A percentile compares a stretch with the other conserved stretches of the same genome.
These are phyloP conservation scores for Chromoteleia sp. DNA, from an alignment of 2,888 invertebrate genomes.

Conservation along the genomic window DNA sequence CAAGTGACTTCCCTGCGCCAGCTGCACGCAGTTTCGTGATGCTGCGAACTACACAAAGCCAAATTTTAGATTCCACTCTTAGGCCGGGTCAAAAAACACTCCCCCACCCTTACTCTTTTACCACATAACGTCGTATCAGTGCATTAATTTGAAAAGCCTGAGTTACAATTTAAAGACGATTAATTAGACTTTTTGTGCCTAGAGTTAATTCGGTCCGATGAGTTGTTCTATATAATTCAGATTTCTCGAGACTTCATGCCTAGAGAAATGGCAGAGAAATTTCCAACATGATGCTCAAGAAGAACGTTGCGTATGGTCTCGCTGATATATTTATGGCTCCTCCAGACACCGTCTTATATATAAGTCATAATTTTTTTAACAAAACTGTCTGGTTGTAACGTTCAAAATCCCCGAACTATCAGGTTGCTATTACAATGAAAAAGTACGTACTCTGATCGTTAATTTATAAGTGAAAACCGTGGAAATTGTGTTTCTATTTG, in stretches of 20 bases:
- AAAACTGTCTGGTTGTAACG: constrained; percentile 38
- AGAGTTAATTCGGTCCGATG: neutral
- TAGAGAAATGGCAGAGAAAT: constrained; percentile 5
- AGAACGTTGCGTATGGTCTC: constrained; percentile 48
- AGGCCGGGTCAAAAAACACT: neutral
- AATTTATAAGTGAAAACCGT: constrained; percentile 1
- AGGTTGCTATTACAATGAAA: constrained; percentile 10
- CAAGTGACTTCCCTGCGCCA: constrained; percentile 63
- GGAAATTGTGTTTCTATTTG: neutral
- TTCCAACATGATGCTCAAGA: constrained; percentile 24
- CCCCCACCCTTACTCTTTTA: neutral
- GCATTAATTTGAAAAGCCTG: constrained; percentile 2
- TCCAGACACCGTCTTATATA: constrained; percentile 54
- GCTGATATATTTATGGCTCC: constrained; percentile 47
- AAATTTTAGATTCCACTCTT: constrained; percentile 56
- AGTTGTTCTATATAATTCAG: constrained; percentile 34
- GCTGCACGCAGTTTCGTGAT: constrained; percentile 57
- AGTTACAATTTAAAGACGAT: neutral
- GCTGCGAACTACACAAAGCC: constrained; percentile 45
- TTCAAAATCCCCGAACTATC: constrained; percentile 21
- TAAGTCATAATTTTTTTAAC: constrained; percentile 56
- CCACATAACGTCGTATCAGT: neutral
- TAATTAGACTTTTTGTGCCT: neutral
- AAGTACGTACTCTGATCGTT: constrained; percentile 8
- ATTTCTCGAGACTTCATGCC: neutral